Evolutionary conservation across 2,113 vertebrate genomes (phyloP).

Genomic region (Nycticorax nycticorax): DNA sequence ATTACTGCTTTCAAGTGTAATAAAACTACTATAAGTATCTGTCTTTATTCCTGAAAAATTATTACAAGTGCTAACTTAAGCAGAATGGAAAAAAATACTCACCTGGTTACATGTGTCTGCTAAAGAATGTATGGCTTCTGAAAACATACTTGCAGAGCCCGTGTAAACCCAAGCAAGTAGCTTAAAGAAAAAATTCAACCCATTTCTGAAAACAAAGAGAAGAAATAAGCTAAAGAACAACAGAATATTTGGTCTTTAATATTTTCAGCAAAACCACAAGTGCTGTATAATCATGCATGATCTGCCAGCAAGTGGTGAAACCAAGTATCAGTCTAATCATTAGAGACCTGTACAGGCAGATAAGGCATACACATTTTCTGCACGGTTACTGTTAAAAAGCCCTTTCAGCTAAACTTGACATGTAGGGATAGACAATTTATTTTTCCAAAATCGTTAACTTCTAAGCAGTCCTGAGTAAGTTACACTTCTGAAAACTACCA

Average conservation of each 20-base stretch:
- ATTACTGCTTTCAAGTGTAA: neutral
- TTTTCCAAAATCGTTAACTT: neutral
- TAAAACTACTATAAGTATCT: neutral
- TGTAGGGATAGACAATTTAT: neutral
- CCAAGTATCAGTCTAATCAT: neutral
- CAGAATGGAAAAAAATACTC: constrained; percentile 5
- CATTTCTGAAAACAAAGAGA: constrained; percentile 84
- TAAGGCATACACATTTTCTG: neutral
- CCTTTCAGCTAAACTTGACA: neutral
- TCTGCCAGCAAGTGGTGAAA: neutral
- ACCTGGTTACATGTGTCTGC: constrained; percentile 98
- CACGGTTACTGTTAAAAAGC: neutral
- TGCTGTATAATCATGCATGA: neutral
- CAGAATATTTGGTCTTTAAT: neutral
- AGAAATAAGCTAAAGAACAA: neutral
- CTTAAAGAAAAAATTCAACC: constrained; percentile 98
- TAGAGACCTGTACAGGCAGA: neutral
- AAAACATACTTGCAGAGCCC: constrained; percentile 98
- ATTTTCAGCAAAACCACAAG: neutral
- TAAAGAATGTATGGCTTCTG: constrained; percentile 97
- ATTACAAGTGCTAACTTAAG: neutral
- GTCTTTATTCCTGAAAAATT: neutral
- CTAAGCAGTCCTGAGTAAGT: neutral
- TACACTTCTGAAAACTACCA: neutral
- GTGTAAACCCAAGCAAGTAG: constrained; percentile 98